These are phyloP conservation scores for Nannobrachium achirus DNA, from an alignment of 2,113 vertebrate species.

Conservation along the genomic window DNA sequence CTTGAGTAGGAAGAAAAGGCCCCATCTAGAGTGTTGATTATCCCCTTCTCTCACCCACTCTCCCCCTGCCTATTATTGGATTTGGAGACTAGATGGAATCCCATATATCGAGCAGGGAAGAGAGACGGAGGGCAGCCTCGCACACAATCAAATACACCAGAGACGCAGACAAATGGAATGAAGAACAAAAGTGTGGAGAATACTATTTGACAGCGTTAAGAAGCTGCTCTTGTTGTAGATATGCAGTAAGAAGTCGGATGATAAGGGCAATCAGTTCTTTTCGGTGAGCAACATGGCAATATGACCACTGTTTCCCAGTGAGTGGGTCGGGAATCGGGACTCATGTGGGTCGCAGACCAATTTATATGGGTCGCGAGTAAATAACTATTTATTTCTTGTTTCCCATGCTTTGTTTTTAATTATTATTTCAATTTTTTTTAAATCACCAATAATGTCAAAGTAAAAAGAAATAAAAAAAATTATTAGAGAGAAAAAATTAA, in stretches of 20 bases:
- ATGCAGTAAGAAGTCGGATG: background rate
- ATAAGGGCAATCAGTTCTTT: background rate
- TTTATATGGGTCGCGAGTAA: no score
- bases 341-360: no score
- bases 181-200: constrained; percentile 33
- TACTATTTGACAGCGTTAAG: constrained; percentile 27
- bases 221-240: constrained; percentile 11
- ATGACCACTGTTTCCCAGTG: no score
- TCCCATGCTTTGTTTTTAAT: no score
- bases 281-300: no score
- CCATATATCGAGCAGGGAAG: constrained; percentile 45
- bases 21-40: constrained; percentile 61
- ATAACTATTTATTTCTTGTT: no score
- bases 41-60: constrained; percentile 4
- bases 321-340: no score
- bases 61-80: constrained; percentile 62
- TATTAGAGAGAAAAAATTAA: no score
- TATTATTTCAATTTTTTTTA: background rate
- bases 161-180: constrained; percentile 32
- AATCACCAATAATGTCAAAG: no score
- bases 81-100: constrained; percentile 60
- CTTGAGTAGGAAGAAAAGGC: constrained; percentile 46
- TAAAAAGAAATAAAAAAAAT: no score
- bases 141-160: constrained; percentile 45
- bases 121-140: constrained; percentile 10